Evolutionary conservation across 2,888 invertebrate genomes (phyloP), one percentile per base, ranked within the genome.

Genomic region (Chrysolina oricalcia): DNA sequence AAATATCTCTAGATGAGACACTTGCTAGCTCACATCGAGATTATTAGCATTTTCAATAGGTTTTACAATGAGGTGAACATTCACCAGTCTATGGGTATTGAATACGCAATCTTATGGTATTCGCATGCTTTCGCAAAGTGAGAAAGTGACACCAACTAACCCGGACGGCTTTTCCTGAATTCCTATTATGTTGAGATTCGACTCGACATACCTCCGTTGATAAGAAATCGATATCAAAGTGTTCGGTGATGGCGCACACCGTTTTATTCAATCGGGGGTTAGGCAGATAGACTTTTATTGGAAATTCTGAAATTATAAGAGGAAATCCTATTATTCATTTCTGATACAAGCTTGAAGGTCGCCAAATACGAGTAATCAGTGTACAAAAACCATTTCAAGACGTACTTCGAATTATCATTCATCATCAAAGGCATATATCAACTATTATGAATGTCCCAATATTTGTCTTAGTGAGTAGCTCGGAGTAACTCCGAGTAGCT

Each of bases 191-290:
- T 74, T 68, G 43, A 70, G 71, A 66, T 65, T 66, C 73, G 40
- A 53, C 65, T 66, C 63, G 27, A 53, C 65, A 74, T 74, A 71
- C 64, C 74, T 71, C 62, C 56, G 48, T 59, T 70, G 71, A 74
- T 67, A 74, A 74, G 71, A 74, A 74, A 74, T 74, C 74, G 59
- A 74, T 74, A 74, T 59, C 17, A 62, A 59, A 59, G 19, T 68
- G 41, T 62, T 74, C 56, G 63, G 19, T 62, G 41, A 27, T 53
- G 68, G 43, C 74, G 67, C 35, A 70, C 59, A 59, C n/a, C 10
- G 17, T 53, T 5, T 53, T 21, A 53, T 53, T 53, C 19, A 11
- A 3, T 13, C 19, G 9, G 21, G 21, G 17, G 17, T 48, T 10
- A 9, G 17, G 48, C 48, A 17, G 17, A 48, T 17, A 48, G 9